Evolutionary conservation across 1,140 invertebrate species (phyloP), one percentile per base, ranked within the genome.

Genomic region (Caenorhabditis brenneri): DNA sequence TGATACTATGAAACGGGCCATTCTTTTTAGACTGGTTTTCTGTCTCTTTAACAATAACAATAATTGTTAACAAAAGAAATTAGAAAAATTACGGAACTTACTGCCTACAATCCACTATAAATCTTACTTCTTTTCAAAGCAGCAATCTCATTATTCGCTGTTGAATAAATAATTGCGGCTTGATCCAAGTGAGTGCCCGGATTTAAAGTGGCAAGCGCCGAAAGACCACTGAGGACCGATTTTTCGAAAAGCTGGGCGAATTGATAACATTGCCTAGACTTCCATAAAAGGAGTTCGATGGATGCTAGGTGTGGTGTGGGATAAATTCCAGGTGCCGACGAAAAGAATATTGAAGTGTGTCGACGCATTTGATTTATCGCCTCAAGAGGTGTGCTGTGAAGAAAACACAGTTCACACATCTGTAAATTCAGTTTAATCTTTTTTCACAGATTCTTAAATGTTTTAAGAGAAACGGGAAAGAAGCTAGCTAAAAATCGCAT

Each of bases 191-290:
- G 98, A 91, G 97, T 95, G 0, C 96, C 97, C 27, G 97, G 97
- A 93, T 99, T 96, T 91, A 97, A 96, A 0, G 95, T 96, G 91
- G 97, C 96, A 82, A 96, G 94, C 10, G 96, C 95, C 33, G 95
- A 94, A 65, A 97, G 92, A 29, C 96, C 96, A 88, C 94, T 93
- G 88, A 95, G 94, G 46, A 97, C 96, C 24, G 96, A 96, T 92
- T 97, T 95, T 92, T 97, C 95, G 93, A 98, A 98, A 46, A 98
- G 92, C 90, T 97, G 95, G 39, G 95, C 97, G 93, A 98, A 98
- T 36, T 85, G 81, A 27, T 78, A 85, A 39, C 84, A 85, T 58
- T 98, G 97, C 92, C 95, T 95, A n/a, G 96, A 94, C 91, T 99
- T 93, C 96, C 97, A 99, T 5, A 95, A 95, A 92, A 95, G 94